A percentile compares a stretch with the other conserved stretches of the same genome.
Conservation (phyloP, 2,888 invertebrate genomes). For the Ellobium chinense region DNA sequence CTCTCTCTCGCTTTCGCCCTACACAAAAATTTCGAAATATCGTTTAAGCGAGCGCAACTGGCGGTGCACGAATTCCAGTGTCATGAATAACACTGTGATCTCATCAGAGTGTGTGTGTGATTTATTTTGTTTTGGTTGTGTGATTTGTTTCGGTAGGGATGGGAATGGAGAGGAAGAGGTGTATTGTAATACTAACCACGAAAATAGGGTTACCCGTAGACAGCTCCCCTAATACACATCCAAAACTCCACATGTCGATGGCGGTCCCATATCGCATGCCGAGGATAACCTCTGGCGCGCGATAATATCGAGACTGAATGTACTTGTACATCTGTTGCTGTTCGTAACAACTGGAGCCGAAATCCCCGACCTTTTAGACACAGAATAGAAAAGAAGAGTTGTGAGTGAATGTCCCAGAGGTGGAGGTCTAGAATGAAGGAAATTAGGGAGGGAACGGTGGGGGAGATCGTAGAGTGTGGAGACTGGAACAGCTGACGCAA, state of each 20-base stretch:
- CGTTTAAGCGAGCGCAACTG: no score
- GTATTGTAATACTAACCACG: slow-evolving; percentile 33
- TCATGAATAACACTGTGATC: no score
- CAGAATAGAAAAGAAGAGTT: no score
- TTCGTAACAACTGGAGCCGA: slow-evolving; percentile 99
- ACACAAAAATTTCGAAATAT: no score
- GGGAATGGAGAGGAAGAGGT: neutral
- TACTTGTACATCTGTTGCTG: slow-evolving; percentile 99
- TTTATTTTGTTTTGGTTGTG: neutral
- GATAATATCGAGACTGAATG: slow-evolving; percentile 98
- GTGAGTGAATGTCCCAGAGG: no score
- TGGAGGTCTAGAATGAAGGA: no score
- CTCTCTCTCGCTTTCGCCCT: neutral
- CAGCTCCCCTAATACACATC: slow-evolving; percentile 97
- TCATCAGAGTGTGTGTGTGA: no score
- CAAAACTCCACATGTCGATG: slow-evolving; percentile 81
- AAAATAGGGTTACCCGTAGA: slow-evolving; percentile 97
- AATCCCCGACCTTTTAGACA: slow-evolving; percentile 99
- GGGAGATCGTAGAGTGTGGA: no score
- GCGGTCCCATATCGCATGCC: slow-evolving; percentile 96
- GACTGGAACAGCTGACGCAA: no score
- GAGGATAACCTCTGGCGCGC: slow-evolving; percentile 97
- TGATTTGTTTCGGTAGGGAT: neutral
- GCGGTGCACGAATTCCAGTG: no score
- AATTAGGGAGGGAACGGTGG: no score